Conservation (phyloP, 2,888 invertebrate genomes). For the Sclerodermus sp. region DNA sequence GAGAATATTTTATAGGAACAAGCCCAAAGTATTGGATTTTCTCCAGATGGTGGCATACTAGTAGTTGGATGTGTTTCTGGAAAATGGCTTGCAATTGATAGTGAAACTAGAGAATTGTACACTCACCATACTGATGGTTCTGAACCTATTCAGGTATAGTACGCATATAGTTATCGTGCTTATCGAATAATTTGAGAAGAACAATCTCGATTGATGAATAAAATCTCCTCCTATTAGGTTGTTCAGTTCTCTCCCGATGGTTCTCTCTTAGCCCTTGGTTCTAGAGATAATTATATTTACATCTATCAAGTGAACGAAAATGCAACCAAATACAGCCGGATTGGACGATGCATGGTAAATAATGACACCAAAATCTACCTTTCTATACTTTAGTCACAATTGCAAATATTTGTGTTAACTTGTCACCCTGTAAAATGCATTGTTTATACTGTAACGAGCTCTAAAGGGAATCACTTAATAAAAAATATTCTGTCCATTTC, state of each 20-base stretch:
- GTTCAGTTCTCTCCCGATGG: slow-evolving; percentile 81
- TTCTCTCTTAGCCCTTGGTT: slow-evolving; percentile 78
- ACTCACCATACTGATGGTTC: slow-evolving; percentile 71
- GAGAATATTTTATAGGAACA: slow-evolving; percentile 67
- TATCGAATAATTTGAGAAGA: too few relatives aligned
- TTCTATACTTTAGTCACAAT: too few relatives aligned
- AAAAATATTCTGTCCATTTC: slow-evolving; percentile 28
- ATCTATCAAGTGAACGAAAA: slow-evolving; percentile 81
- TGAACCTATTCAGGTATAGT: slow-evolving; percentile 60
- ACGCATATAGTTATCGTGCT: too few relatives aligned
- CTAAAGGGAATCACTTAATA: too few relatives aligned
- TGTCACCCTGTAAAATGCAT: too few relatives aligned
- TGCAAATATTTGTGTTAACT: too few relatives aligned
- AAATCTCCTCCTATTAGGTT: slow-evolving; percentile 64
- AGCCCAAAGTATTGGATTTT: slow-evolving; percentile 81
- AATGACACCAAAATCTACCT: slow-evolving; percentile 4
- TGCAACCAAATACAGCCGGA: slow-evolving; percentile 74
- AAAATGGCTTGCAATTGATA: slow-evolving; percentile 82
- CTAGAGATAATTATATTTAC: slow-evolving; percentile 87
- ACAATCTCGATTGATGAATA: not conserved
- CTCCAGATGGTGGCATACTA: slow-evolving; percentile 73
- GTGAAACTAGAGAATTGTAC: slow-evolving; percentile 73
- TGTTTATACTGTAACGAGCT: too few relatives aligned
- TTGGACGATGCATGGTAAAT: slow-evolving; percentile 84
- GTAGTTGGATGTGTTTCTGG: slow-evolving; percentile 79